Percentiles rank a stretch among this genome's conserved stretches.
Evolutionary conservation across 1,140 invertebrate species (phyloP).

Genomic region (Habropoda laboriosa): DNA sequence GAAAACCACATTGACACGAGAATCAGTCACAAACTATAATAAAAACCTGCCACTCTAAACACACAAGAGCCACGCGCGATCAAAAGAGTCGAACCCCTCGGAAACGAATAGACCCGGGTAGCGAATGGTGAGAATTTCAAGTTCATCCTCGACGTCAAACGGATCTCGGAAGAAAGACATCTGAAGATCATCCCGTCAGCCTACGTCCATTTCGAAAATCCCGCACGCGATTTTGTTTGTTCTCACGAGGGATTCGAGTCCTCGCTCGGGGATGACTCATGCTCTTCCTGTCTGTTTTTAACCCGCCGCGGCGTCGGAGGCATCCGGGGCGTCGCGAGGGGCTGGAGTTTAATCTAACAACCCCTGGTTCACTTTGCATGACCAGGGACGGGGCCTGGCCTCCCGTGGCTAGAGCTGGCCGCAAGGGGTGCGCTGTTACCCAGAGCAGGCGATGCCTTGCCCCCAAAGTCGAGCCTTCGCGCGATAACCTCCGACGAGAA

Average conservation of each 20-base stretch:
- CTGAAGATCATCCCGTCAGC: no score
- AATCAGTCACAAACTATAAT: background rate
- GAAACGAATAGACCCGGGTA: no score
- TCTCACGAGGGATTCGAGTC: conserved; percentile 53
- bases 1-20: no score
- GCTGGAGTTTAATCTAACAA: conserved; percentile 76
- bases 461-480: conserved; percentile 59
- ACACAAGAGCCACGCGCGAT: background rate
- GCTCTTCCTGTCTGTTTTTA: conserved; percentile 78
- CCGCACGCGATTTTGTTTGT: conserved; percentile 47
- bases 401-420: conserved; percentile 50
- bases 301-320: conserved; percentile 75
- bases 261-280: conserved; percentile 69
- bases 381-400: conserved; percentile 67
- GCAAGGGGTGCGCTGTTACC: conserved; percentile 73
- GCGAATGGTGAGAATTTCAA: background rate
- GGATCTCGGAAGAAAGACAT: conserved; percentile 5
- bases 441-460: no score
- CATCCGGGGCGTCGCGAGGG: conserved; percentile 77
- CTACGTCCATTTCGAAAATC: background rate
- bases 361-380: conserved; percentile 75
- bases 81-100: background rate
- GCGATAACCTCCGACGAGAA: conserved; percentile 67
- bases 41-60: background rate
- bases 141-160: background rate